These are phyloP conservation scores for Enteromius trimaculatus DNA, from an alignment of 2,797 vertebrate genomes.

Conservation along the genomic window DNA sequence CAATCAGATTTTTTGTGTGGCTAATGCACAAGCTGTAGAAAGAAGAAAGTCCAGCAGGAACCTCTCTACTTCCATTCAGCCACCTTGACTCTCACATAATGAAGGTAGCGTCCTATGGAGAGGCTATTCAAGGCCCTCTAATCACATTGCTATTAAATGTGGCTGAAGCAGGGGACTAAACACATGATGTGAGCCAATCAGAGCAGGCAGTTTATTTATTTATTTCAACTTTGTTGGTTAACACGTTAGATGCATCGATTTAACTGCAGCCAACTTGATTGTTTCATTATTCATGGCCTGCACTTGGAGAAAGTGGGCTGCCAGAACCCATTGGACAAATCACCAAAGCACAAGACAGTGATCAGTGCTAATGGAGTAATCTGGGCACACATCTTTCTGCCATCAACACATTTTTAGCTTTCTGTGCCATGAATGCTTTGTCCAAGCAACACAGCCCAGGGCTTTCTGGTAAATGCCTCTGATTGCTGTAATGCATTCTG, in stretches of 20 bases:
- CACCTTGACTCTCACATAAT: slow-evolving; percentile 46
- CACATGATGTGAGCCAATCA: slow-evolving; percentile 29
- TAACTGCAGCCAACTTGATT: slow-evolving; percentile 42
- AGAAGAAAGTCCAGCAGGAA: slow-evolving; percentile 39
- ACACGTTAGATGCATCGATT: slow-evolving; percentile 45
- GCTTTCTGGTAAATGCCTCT: slow-evolving; percentile 27
- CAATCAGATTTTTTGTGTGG: background rate
- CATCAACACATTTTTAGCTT: slow-evolving; percentile 29
- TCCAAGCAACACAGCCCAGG: slow-evolving; percentile 3
- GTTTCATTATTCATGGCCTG: slow-evolving; percentile 49
- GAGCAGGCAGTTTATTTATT: slow-evolving; percentile 38
- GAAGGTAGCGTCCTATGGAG: slow-evolving; percentile 36
- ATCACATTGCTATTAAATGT: slow-evolving; percentile 77
- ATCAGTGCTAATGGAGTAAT: slow-evolving; percentile 42
- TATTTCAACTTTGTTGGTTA: slow-evolving; percentile 35
- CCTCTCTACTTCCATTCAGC: slow-evolving; percentile 32
- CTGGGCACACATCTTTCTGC: slow-evolving; percentile 27
- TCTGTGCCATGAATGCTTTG: slow-evolving; percentile 17
- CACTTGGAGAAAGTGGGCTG: slow-evolving; percentile 47
- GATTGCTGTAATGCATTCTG: slow-evolving; percentile 22
- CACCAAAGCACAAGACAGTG: slow-evolving; percentile 15
- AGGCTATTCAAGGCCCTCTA: slow-evolving; percentile 63
- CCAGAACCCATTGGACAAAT: slow-evolving; percentile 24
- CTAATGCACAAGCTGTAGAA: slow-evolving; percentile 29
- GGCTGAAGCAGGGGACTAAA: slow-evolving; percentile 64